Evolutionary conservation across 2,113 vertebrate genomes (phyloP), one percentile per base, ranked within the genome.

Genomic region (Meles meles): DNA sequence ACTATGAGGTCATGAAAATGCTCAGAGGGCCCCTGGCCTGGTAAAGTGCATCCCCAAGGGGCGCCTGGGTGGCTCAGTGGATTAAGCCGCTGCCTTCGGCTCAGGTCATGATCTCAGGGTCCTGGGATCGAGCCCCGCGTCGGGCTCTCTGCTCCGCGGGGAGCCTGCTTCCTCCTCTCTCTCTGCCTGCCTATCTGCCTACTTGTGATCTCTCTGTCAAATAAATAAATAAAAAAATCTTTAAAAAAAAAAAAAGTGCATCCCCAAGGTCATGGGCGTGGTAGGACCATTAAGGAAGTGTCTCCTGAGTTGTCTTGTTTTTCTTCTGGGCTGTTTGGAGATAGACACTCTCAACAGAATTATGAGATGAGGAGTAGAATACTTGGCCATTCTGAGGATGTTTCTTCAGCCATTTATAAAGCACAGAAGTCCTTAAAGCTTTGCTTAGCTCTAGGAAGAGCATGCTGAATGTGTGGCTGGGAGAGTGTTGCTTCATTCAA

Each of bases 401-500:
- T 87, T 93, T 95, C 88, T 82, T 77, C 44, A 69, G 67, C 39
- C 82, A 4, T 96, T 47, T 20, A 25, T 92, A 34, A 77, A 77
- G 18, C 31, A 52, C 39, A 57, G 81, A 55, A 20, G 65, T 37
- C 42, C 29, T 80, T 39, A 3, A n/a, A 65, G 59, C 15, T 84
- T 47, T 23, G 57, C 37, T 25, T 23, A 20, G 31, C 47, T 82
- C 57, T 67, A 80, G 76, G 27, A 83, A 37, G n/a, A 7, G 20
- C 9, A 7, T 34, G 57, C 6, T 4, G 7, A 14, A 27, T 23
- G 47, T 34, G 67, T 10, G 59, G 5, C 49, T 63, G 39, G 52
- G 88, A 77, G 10, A 20, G 1, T 42, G 25, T 6, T 1, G 2
- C 14, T 12, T 10, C 25, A 2, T 2, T 31, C 29, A 44, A 0